These are phyloP conservation scores for Drosophila funebris DNA, from an alignment of 1,140 invertebrate species.

Conservation along the genomic window DNA sequence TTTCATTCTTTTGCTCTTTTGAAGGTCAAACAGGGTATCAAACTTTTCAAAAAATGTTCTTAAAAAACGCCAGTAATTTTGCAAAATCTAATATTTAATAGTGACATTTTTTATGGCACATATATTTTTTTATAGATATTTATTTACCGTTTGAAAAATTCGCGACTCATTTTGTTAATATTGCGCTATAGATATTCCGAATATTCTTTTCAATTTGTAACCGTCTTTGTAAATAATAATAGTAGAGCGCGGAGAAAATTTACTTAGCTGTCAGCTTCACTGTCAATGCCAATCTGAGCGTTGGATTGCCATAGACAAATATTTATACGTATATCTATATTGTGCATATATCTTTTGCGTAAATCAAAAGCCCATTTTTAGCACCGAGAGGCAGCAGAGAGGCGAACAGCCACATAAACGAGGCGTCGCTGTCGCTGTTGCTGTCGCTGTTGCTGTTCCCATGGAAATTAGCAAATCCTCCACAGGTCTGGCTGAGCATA, in stretches of 20 bases:
- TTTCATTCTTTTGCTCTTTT: conserved; percentile 1
- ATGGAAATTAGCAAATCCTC: conserved; percentile 66
- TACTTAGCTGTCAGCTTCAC: conserved; percentile 43
- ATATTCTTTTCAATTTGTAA: not conserved
- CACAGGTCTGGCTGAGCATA: conserved; percentile 42
- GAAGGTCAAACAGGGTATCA: conserved; percentile 26
- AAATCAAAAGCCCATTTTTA: conserved; percentile 76
- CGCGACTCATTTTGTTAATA: conserved; percentile 49
- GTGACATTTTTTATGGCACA: conserved; percentile 13
- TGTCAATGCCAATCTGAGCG: conserved; percentile 75
- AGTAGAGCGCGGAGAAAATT: conserved; percentile 21
- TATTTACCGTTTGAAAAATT: conserved; percentile 57
- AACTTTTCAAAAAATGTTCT: not conserved
- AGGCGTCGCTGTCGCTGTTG: not conserved
- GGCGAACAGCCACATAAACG: not conserved
- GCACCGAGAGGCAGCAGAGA: conserved; percentile 27
- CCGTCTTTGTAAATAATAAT: not conserved
- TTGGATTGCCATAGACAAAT: conserved; percentile 63
- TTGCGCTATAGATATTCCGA: not conserved
- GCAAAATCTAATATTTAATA: not conserved
- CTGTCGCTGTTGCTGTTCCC: not conserved
- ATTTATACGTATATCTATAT: conserved; percentile 68
- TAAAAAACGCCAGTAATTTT: not conserved
- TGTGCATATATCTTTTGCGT: conserved; percentile 45
- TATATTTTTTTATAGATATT: not conserved